Conservation (phyloP, 2,113 vertebrate species). For the Megaptera novaeangliae region DNA sequence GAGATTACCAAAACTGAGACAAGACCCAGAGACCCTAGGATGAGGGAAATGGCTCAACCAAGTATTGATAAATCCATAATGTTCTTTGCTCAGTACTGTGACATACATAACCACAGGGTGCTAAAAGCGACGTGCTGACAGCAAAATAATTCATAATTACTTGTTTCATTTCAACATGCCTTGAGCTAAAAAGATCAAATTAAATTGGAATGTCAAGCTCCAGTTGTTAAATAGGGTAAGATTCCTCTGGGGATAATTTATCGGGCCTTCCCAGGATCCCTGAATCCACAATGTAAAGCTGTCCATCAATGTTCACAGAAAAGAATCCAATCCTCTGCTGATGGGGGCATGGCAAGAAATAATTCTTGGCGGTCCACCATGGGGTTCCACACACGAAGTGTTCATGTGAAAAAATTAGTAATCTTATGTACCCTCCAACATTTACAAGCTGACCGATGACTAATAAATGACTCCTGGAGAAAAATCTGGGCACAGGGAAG, state of each 20-base stretch:
- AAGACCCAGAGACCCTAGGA: not conserved
- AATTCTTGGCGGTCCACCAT: not conserved
- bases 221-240: slow-evolving; percentile 15
- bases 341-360: not conserved
- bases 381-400: not conserved
- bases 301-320: not conserved
- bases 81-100: not conserved
- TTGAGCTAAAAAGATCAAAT: not conserved
- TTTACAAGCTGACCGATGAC: not conserved
- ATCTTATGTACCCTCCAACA: not conserved
- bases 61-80: not conserved
- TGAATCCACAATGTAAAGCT: slow-evolving; percentile 1
- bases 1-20: not conserved
- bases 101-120: not conserved
- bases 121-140: not conserved
- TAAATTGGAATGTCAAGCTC: slow-evolving; percentile 29
- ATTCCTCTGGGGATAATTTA: not conserved
- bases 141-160: not conserved
- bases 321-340: not conserved
- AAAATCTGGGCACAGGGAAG: not conserved
- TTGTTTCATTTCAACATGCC: slow-evolving; percentile 7
- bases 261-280: not conserved
- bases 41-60: not conserved
- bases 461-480: not conserved
- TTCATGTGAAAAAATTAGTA: not conserved